Conservation (phyloP, 64 coral and sea anemone species). For the Porites australiensis region DNA sequence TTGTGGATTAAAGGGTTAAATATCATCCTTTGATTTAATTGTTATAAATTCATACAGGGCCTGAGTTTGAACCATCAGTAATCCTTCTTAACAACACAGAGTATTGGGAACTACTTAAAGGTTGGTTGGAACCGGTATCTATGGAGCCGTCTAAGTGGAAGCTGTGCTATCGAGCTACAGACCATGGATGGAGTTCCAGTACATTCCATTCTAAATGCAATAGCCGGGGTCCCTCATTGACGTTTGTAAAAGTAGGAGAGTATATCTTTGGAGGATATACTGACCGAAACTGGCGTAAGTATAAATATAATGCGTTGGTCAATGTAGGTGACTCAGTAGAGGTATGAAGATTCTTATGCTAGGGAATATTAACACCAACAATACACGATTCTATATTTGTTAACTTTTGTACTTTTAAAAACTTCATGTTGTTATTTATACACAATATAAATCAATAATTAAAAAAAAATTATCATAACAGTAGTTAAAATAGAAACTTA, state of each 20-base stretch:
- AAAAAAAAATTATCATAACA: no score
- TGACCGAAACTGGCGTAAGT: conserved; percentile 84
- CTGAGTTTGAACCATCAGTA: conserved; percentile 48
- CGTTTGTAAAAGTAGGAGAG: conserved; percentile 73
- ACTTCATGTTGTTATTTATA: no score
- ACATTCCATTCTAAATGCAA: conserved; percentile 85
- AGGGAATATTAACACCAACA: no score
- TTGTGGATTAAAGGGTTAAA: no score
- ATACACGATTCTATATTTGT: no score
- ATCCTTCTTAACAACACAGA: conserved; percentile 71
- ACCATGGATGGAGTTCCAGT: conserved; percentile 74
- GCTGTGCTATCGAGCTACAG: conserved; percentile 59
- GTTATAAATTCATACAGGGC: neutral
- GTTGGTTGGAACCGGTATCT: conserved; percentile 74
- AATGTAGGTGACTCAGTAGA: no score
- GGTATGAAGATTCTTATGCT: no score
- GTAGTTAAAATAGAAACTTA: no score
- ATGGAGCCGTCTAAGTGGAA: conserved; percentile 75
- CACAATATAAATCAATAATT: no score
- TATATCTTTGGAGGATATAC: conserved; percentile 89
- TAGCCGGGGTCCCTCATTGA: conserved; percentile 42
- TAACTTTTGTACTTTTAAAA: no score
- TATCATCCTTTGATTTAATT: no score
- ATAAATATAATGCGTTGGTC: neutral
- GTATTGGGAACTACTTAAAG: conserved; percentile 71